A percentile compares a stretch with the other conserved stretches of the same genome.
Conservation (phyloP, 2,888 invertebrate genomes). For the Athalia rosae region DNA sequence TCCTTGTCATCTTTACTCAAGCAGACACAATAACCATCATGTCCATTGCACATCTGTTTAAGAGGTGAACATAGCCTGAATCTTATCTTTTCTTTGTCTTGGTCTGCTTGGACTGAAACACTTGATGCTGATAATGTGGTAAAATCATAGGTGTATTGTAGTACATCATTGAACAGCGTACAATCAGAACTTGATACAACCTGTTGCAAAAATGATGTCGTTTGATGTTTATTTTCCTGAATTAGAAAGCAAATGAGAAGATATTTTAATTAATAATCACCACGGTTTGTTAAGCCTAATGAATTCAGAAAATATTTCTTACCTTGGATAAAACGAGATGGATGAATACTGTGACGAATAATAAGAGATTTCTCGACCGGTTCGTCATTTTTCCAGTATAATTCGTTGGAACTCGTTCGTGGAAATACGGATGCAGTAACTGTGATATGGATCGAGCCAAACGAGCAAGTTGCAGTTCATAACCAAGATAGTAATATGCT, state of each 20-base stretch:
- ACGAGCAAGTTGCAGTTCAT: too few species aligned
- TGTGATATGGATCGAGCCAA: too few species aligned
- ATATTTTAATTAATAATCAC: background rate
- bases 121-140: constrained; percentile 9
- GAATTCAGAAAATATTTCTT: background rate
- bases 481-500: too few species aligned
- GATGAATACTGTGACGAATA: constrained; percentile 7
- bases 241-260: background rate
- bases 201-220: background rate
- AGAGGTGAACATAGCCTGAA: constrained; percentile 58
- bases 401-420: background rate
- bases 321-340: background rate
- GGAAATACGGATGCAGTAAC: too few species aligned
- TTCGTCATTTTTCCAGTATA: constrained; percentile 1
- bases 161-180: background rate
- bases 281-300: background rate
- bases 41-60: constrained; percentile 57
- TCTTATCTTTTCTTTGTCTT: background rate
- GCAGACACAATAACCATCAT: constrained; percentile 60
- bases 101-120: background rate
- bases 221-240: too few species aligned
- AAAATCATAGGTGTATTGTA: constrained; percentile 2
- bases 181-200: background rate
- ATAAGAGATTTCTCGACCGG: background rate
- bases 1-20: constrained; percentile 56